Evolutionary conservation across 2,888 invertebrate genomes (phyloP).

Genomic region (Pyrrhosoma nymphula): DNA sequence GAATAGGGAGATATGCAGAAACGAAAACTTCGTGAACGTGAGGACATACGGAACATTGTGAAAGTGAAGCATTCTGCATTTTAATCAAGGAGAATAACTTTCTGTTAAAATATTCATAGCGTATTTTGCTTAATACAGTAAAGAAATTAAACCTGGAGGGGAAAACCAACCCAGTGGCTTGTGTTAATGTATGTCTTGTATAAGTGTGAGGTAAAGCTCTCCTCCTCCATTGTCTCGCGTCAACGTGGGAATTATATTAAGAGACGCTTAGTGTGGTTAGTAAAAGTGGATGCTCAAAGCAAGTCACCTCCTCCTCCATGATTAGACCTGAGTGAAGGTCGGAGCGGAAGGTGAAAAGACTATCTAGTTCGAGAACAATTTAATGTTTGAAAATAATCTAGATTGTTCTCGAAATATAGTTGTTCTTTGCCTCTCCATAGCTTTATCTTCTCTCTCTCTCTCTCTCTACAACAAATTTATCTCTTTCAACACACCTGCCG

Average conservation of each 20-base stretch:
- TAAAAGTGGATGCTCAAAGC: neutral
- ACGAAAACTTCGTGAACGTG: neutral
- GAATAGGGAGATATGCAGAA: no score
- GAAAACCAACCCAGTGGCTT: no score
- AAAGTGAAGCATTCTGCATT: no score
- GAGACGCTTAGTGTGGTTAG: neutral
- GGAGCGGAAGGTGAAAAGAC: neutral
- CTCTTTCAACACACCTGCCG: neutral
- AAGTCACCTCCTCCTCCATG: neutral
- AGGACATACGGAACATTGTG: neutral
- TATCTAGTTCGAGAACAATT: no score
- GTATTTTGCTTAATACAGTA: no score
- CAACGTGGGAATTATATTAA: neutral
- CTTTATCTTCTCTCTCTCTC: neutral
- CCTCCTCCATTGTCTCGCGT: neutral
- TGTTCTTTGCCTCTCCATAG: neutral
- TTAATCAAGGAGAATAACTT: no score
- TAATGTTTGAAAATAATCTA: no score
- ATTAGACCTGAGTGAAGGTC: neutral
- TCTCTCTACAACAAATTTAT: neutral
- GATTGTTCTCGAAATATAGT: neutral
- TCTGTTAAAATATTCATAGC: no score
- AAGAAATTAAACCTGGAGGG: no score
- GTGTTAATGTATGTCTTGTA: no score
- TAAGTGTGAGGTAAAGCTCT: no score